Evolutionary conservation across 2,797 vertebrate genomes (phyloP).

Genomic region (Ctenosaura bakeri): DNA sequence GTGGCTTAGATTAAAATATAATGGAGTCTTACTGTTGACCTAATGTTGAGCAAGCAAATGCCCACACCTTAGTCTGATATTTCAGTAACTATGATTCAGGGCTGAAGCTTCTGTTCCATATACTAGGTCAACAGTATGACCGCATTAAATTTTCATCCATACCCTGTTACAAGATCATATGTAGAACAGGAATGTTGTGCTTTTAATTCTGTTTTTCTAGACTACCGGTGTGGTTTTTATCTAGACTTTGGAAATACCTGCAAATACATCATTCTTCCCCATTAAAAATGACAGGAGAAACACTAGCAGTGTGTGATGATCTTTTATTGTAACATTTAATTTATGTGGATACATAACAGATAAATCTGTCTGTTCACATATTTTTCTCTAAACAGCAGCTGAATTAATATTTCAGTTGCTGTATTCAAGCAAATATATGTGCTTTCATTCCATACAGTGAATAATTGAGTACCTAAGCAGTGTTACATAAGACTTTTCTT

Average conservation of each 20-base stretch:
- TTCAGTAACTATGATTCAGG: conserved; percentile 1
- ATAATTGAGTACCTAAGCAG: conserved; percentile 4
- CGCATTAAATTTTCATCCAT: not conserved
- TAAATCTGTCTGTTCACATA: not conserved
- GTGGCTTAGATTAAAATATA: not conserved
- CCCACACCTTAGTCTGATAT: conserved; percentile 6
- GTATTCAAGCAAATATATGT: not conserved
- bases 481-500: conserved; percentile 7
- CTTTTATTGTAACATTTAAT: conserved; percentile 24
- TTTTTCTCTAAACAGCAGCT: not conserved
- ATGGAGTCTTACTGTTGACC: not conserved
- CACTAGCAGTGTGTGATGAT: not conserved
- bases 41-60: not conserved
- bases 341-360: not conserved
- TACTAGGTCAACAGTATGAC: conserved; percentile 7
- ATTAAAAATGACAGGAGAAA: not conserved
- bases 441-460: conserved; percentile 10
- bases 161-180: conserved; percentile 31
- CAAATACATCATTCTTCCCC: not conserved
- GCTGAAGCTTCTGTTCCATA: not conserved
- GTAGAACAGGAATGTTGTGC: conserved; percentile 7
- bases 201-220: not conserved
- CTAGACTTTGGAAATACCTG: not conserved
- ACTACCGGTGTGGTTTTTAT: not conserved
- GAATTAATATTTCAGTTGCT: conserved; percentile 20